These are phyloP conservation scores for Listronotus bonariensis DNA, from an alignment of 1,140 invertebrate species.

Conservation along the genomic window DNA sequence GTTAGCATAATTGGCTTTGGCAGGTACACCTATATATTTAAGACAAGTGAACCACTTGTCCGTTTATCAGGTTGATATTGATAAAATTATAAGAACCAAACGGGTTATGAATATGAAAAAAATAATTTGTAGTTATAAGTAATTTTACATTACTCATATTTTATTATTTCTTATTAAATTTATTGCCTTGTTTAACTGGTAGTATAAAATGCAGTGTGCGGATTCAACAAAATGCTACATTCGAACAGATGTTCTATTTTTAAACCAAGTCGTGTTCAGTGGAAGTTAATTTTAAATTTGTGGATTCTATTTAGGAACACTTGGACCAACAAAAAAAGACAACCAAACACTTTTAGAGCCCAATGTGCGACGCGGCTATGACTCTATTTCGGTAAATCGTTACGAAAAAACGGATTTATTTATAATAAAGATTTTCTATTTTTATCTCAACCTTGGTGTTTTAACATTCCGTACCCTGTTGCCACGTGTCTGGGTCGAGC, in stretches of 20 bases:
- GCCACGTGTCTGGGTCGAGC: constrained; percentile 43
- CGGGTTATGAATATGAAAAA: too few species aligned
- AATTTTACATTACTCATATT: too few species aligned
- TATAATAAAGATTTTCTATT: constrained; percentile 56
- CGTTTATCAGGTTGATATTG: too few species aligned
- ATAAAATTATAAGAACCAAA: too few species aligned
- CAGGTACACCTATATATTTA: too few species aligned
- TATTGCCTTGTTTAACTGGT: constrained; percentile 3
- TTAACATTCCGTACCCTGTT: constrained; percentile 51
- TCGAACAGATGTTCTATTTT: constrained; percentile 25
- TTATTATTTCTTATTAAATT: too few species aligned
- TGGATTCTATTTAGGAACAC: constrained; percentile 26
- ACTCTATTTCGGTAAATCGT: constrained; percentile 48
- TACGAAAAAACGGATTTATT: constrained; percentile 53
- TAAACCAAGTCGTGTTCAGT: constrained; percentile 11
- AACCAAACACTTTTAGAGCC: constrained; percentile 25
- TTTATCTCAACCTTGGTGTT: constrained; percentile 54
- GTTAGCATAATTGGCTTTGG: too few species aligned
- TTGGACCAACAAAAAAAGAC: constrained; percentile 28
- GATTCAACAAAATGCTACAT: constrained; percentile 3
- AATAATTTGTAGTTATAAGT: too few species aligned
- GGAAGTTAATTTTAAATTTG: constrained; percentile 24
- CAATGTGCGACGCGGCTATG: constrained; percentile 4
- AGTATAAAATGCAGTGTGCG: constrained; percentile 2
- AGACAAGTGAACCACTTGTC: too few species aligned